Percentiles rank a stretch among this genome's conserved stretches.
These are phyloP conservation scores for Saxicola maurus DNA, from an alignment of 2,797 vertebrate species.

Conservation along the genomic window DNA sequence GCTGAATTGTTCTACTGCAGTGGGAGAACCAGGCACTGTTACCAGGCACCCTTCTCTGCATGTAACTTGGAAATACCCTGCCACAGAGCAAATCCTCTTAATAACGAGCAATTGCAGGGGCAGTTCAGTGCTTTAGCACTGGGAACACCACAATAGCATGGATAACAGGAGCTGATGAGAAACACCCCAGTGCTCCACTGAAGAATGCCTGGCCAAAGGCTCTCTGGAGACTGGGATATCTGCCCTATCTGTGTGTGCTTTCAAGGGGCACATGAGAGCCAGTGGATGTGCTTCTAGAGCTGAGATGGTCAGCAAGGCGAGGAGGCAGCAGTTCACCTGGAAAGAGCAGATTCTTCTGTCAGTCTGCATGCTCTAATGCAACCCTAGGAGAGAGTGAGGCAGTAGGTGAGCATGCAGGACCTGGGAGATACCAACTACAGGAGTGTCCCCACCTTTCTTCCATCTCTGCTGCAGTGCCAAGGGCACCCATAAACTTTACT, in stretches of 20 bases:
- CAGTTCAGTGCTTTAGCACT: neutral
- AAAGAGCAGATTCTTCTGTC: neutral
- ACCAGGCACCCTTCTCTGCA: neutral
- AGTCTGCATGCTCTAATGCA: neutral
- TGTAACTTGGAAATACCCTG: neutral
- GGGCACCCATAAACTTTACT: neutral
- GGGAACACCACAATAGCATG: neutral
- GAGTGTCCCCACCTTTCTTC: neutral
- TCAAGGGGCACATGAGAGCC: accelerated
- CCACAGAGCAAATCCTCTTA: conserved; percentile 3
- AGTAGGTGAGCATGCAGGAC: neutral
- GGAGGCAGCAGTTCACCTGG: neutral
- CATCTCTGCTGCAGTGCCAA: neutral
- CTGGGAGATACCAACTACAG: neutral
- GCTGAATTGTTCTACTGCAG: neutral
- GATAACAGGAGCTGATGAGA: neutral
- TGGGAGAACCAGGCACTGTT: neutral
- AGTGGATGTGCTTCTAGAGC: neutral
- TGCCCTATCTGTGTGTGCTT: neutral
- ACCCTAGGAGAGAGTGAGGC: neutral
- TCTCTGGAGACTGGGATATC: neutral
- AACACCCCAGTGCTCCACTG: neutral
- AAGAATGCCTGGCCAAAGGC: neutral
- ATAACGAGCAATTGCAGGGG: neutral
- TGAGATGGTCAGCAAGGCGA: neutral